Evolutionary conservation across 2,888 invertebrate species (phyloP), one percentile per base, ranked within the genome.

Genomic region (Anoncus sp.): DNA sequence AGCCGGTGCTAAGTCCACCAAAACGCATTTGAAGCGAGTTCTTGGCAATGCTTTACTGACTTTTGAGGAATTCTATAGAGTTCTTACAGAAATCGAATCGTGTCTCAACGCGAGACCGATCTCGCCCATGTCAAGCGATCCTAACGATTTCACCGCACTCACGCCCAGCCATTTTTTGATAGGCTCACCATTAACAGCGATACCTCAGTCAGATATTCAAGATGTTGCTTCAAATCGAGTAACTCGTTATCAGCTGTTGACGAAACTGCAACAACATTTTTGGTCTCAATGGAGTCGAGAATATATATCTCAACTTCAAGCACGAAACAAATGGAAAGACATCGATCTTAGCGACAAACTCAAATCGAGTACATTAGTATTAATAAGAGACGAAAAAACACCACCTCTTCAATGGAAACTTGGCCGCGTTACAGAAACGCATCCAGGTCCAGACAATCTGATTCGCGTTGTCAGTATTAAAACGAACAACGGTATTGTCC

Each of bases 81-180:
- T 84, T 1, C n/a, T 81, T 0, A 62, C 66, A 9, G 79, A 85
- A 55, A 82, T 84, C 16, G 83, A 84, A 45, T 79, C 83, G 1
- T 62, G 80, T 5, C 43, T 85, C 7, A 85, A 74, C 31, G 65
- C 59, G 14, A 6, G 83, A 31, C 84, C 84, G 5, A 31, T 84
- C 1, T 73, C 62, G 49, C 82, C 78, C 5, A 31, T 80, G 0
- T 73, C 71, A 12, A 69, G 47, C 40, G 79, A 81, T 73, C 81
- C 72, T 10, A 27, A 43, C n/a, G 86, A 86, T 24, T 38, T 18
- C 59, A 10, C 47, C 1, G 72, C 80, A 0, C 69, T 87, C 1
- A 86, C 87, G 1, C 87, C 87, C n/a, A 85, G 82, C 2, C 87
- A 87, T 65, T 86, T 87, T 67, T 75, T 88, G 1, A 82, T 86